Base-by-base conservation (phyloP, 2,113 vertebrate species). In the Albula glossodonta region DNA sequence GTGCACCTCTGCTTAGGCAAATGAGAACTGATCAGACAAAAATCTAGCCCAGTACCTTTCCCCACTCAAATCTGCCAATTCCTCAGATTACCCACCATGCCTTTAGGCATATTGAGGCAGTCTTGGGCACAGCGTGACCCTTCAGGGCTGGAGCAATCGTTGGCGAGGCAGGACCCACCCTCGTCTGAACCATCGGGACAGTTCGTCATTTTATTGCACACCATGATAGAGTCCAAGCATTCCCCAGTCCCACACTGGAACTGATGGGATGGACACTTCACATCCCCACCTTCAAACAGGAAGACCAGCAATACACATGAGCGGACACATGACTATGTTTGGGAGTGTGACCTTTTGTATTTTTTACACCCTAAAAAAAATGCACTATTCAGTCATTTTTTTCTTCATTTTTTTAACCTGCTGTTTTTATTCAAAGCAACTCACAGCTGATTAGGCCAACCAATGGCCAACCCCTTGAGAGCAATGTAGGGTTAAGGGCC, bases 131-230 rank as follows among this genome's bases (percentile, higher is more conserved):
- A 99, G 15, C 25, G 87, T 0, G 0, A 70, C 0, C 80, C 0
- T 8, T 91, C 86, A 0, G 52, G 87, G 86, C 92, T 90, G 15
- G 93, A 56, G 12, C 92, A 91, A 4, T 15, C 70, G 0, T 83
- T 84, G 1, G 31, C 74, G 0, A 87, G 86, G 87, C 98, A 99
- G 86, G 88, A 90, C 0, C 92, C 94, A 0, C 93, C 96, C 87
- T 99, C 98, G 0, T 99, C 98, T 0, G 95, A 97, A 48, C 96
- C 94, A 0, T 97, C 95, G 0, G 8, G 19, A 6, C 98, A 99
- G 94, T 98, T 95, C 2, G 60, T 77, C 0, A 0, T 88, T 12
- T 93, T 86, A 0, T 98, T 89, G 5, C 98, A 99, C 85, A 97
- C 92, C 81, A 94, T 87, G 51, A 83, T 91, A 9, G 77, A 87